Percentiles rank a stretch among this genome's conserved stretches.
Evolutionary conservation across 1,140 invertebrate genomes (phyloP).

Genomic region (Musca domestica): DNA sequence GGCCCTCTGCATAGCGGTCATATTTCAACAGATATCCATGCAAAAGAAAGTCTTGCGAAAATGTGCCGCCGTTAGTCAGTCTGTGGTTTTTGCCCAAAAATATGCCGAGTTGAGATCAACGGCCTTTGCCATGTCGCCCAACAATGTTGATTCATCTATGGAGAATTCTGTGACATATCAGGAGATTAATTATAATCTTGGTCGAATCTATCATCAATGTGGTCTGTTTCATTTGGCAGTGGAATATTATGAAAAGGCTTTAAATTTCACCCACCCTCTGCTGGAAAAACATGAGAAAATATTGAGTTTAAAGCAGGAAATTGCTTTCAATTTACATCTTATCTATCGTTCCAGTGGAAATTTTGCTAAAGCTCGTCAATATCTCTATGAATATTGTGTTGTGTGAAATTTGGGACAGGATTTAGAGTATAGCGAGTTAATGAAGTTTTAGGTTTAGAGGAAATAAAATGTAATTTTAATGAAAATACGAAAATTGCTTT

Average conservation of each 20-base stretch:
- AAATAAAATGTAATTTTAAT: no score
- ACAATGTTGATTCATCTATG: background rate
- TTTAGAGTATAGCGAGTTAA: no score
- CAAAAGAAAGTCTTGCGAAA: slow-evolving; percentile 83
- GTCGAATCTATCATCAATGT: slow-evolving; percentile 85
- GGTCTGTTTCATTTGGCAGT: slow-evolving; percentile 78
- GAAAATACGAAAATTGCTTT: no score
- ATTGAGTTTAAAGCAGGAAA: slow-evolving; percentile 74
- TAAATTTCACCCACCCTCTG: slow-evolving; percentile 61
- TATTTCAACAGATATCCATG: slow-evolving; percentile 80
- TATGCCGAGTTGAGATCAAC: slow-evolving; percentile 72
- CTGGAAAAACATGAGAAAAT: slow-evolving; percentile 58
- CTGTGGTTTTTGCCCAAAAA: slow-evolving; percentile 73
- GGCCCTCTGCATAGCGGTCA: slow-evolving; percentile 76
- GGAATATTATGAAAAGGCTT: slow-evolving; percentile 81
- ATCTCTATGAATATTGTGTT: slow-evolving; percentile 66
- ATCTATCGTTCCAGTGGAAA: slow-evolving; percentile 76
- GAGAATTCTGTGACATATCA: slow-evolving; percentile 61
- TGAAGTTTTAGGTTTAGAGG: no score
- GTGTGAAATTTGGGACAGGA: no score
- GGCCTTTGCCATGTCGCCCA: slow-evolving; percentile 51
- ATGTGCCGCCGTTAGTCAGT: slow-evolving; percentile 74
- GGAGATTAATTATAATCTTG: slow-evolving; percentile 89
- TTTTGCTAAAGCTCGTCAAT: slow-evolving; percentile 68
- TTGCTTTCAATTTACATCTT: slow-evolving; percentile 81